Evolutionary conservation across 2,113 vertebrate genomes (phyloP).

Genomic region (Ictalurus punctatus): DNA sequence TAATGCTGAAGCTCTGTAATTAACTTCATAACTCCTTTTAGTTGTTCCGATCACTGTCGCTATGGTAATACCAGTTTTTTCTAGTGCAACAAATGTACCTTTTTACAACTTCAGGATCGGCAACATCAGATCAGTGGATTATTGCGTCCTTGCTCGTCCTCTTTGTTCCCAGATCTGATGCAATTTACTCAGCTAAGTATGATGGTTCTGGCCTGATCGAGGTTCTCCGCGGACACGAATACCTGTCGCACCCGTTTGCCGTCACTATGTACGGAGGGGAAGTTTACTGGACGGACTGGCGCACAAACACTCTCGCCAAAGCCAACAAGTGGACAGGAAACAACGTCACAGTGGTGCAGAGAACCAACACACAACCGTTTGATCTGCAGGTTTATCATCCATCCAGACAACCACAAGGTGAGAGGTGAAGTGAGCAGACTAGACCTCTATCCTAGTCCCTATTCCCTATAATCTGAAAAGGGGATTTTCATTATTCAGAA

Average conservation of each 20-base stretch:
- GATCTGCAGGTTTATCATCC: slow-evolving; percentile 97
- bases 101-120: neutral
- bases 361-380: slow-evolving; percentile 95
- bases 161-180: slow-evolving; percentile 81
- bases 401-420: slow-evolving; percentile 91
- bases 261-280: slow-evolving; percentile 94
- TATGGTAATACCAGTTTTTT: neutral
- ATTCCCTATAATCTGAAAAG: neutral
- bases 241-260: slow-evolving; percentile 92
- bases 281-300: slow-evolving; percentile 98
- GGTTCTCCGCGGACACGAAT: slow-evolving; percentile 93
- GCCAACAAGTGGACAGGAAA: slow-evolving; percentile 98
- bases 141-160: neutral
- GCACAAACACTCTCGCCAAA: slow-evolving; percentile 94
- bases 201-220: slow-evolving; percentile 95
- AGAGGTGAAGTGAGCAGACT: slow-evolving; percentile 40
- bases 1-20: neutral
- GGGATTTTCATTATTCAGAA: neutral
- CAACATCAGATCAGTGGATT: neutral
- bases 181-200: slow-evolving; percentile 94
- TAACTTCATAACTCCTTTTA: neutral
- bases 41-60: neutral
- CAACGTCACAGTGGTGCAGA: slow-evolving; percentile 94
- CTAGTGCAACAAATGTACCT: neutral
- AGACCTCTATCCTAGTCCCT: neutral